Evolutionary conservation across 2,888 invertebrate genomes (phyloP).

Genomic region (Trisateles emortualis): DNA sequence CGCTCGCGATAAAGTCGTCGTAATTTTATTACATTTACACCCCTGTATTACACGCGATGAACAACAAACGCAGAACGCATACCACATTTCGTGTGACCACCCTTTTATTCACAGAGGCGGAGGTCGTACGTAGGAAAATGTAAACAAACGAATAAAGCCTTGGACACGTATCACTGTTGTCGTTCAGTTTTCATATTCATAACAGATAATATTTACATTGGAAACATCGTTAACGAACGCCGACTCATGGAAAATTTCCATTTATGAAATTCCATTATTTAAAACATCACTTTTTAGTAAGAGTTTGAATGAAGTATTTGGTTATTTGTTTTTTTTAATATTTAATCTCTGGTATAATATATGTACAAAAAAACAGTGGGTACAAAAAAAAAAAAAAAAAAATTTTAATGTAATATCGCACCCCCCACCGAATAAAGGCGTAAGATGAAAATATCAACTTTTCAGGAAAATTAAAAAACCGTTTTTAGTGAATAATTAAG

Average conservation of each 20-base stretch:
- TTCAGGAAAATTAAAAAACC: too few species aligned
- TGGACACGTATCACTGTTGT: constrained; percentile 38
- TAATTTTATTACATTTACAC: too few species aligned
- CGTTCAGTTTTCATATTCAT: constrained; percentile 37
- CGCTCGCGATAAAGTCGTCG: too few species aligned
- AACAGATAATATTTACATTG: constrained; percentile 43
- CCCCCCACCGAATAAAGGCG: too few species aligned
- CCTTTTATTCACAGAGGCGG: neutral
- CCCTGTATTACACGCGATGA: neutral
- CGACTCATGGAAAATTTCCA: constrained; percentile 16
- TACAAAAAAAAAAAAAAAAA: too few species aligned
- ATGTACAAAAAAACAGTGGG: too few species aligned
- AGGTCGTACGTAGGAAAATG: constrained; percentile 1
- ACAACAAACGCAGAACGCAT: neutral
- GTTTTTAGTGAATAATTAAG: too few species aligned
- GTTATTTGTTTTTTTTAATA: neutral
- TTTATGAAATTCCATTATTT: constrained; percentile 20
- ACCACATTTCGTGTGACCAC: neutral
- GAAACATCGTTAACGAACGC: constrained; percentile 36
- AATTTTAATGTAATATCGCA: too few species aligned
- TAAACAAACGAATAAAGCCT: constrained; percentile 11
- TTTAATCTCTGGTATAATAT: neutral
- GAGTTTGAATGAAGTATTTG: neutral
- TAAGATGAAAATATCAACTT: too few species aligned
- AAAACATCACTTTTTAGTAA: neutral